Conservation (phyloP, 2,797 vertebrate species). For the Enteromius fasciolatus region DNA sequence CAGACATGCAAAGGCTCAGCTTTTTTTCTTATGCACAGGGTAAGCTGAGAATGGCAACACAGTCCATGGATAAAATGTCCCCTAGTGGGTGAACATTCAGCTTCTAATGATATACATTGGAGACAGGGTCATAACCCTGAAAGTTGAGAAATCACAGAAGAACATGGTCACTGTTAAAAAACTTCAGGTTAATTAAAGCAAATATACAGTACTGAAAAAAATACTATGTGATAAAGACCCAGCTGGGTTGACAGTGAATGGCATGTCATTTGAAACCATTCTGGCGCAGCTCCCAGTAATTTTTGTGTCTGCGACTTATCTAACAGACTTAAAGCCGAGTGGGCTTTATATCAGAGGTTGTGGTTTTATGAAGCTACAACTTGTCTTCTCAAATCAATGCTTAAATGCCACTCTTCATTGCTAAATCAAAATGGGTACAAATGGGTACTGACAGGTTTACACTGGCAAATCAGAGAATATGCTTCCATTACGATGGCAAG, state of each 20-base stretch:
- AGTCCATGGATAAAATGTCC: slow-evolving; percentile 6
- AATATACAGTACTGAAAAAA: slow-evolving; percentile 22
- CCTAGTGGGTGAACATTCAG: slow-evolving; percentile 14
- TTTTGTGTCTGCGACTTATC: slow-evolving; percentile 40
- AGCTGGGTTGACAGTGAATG: slow-evolving; percentile 64
- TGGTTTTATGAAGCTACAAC: slow-evolving; percentile 60
- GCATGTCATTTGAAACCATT: slow-evolving; percentile 69
- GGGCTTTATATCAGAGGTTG: slow-evolving; percentile 51
- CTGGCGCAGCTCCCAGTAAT: slow-evolving; percentile 67
- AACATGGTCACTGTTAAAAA: slow-evolving; percentile 22
- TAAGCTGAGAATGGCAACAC: slow-evolving; percentile 64
- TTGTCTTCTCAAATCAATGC: slow-evolving; percentile 59
- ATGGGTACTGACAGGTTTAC: neutral
- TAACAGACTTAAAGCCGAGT: slow-evolving; percentile 26
- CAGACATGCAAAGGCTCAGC: slow-evolving; percentile 60
- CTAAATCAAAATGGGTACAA: slow-evolving; percentile 18
- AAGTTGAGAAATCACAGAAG: slow-evolving; percentile 28
- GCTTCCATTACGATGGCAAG: neutral
- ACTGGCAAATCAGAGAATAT: neutral
- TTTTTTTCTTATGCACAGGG: slow-evolving; percentile 65
- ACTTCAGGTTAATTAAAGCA: slow-evolving; percentile 15
- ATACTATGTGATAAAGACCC: slow-evolving; percentile 44
- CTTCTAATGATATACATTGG: slow-evolving; percentile 22
- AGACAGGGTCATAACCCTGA: slow-evolving; percentile 25
- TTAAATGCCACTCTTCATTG: slow-evolving; percentile 37